Base-by-base conservation (phyloP, 2,113 vertebrate species). In the Oxyruncus cristatus region DNA sequence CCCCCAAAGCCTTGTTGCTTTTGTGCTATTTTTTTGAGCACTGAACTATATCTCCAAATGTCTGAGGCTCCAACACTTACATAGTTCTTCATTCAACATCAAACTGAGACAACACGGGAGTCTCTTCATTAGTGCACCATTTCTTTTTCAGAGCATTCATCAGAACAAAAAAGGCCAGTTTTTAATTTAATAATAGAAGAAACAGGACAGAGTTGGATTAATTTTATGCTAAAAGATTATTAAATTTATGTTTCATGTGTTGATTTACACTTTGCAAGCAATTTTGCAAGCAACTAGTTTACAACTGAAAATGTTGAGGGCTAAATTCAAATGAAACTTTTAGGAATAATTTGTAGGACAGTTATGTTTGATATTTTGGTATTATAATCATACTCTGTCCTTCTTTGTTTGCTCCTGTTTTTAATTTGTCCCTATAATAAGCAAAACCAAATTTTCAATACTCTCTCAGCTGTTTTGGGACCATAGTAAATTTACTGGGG, bases 21-120 rank as follows among this genome's bases (percentile, higher is more conserved):
- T 85, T 72, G 7, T 3, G 1, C 0, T 14, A 3, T 47, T 24
- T 27, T 18, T 19, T 16, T 33, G 19, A 49, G 4, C 49, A 12
- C 7, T 52, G 19, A 56, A 44, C 12, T 55, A 3, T 56, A 35
- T n/a, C 41, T 88, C 23, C 47, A 53, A 66, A 63, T 22, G 11
- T n/a, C 35, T n/a, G 26, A 47, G 22, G 15, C 33, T 67, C 19
- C 27, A 63, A 26, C 0, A 5, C 33, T 55, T 49, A 28, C 14
- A 61, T 44, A 53, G 67, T 32, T 49, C 21, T 77, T 76, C 30
- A 26, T 41, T 80, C 41, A 35, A 50, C 5, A 63, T 4, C 65
- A 67, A 73, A 74, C 6, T 41, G 4, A 89, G 28, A 62, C 24
- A 74, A 52, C 32, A 32, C 5, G 24, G 12, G 30, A 78, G 15